Percentiles rank a stretch among this genome's conserved stretches.
phyloP scores from a whole-genome alignment of 2,888 invertebrate genomes.

The Dicyrtoma fusca region DNA sequence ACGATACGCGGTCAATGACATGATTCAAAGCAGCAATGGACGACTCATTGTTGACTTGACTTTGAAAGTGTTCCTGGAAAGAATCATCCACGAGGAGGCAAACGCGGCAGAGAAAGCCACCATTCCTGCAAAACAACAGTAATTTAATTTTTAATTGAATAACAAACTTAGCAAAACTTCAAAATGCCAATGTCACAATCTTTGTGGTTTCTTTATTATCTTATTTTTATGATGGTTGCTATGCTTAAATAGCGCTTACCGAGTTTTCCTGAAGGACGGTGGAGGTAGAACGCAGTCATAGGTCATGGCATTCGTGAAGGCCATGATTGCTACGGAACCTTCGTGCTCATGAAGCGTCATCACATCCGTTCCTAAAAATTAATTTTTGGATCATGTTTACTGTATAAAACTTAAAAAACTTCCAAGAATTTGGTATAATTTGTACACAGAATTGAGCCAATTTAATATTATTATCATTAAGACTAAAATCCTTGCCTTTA shows the following conservation, averaged over 20 bases:
- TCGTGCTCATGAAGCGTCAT: slow-evolving; percentile 47
- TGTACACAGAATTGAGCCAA: no score
- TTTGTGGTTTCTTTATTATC: no score
- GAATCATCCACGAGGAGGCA: slow-evolving; percentile 47
- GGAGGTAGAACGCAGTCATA: slow-evolving; percentile 54
- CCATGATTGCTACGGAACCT: slow-evolving; percentile 50
- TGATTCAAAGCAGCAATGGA: slow-evolving; percentile 32
- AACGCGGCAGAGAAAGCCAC: slow-evolving; percentile 53
- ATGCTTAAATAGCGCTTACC: no score
- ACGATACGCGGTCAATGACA: slow-evolving; percentile 51
- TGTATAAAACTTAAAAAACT: neutral
- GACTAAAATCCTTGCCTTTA: slow-evolving; percentile 33
- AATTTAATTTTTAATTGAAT: neutral
- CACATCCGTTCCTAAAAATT: slow-evolving; percentile 38
- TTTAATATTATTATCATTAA: neutral
- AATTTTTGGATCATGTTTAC: neutral
- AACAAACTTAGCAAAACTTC: no score
- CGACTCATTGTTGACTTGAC: neutral
- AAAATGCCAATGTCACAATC: no score
- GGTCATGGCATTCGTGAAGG: slow-evolving; percentile 37
- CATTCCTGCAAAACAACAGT: slow-evolving; percentile 37
- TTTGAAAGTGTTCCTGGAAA: slow-evolving; percentile 38
- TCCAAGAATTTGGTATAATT: no score
- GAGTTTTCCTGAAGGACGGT: slow-evolving; percentile 42
- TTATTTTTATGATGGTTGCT: no score